Evolutionary conservation across 2,888 invertebrate species (phyloP), one percentile per base, ranked within the genome.

Genomic region (Dynastes grantii): DNA sequence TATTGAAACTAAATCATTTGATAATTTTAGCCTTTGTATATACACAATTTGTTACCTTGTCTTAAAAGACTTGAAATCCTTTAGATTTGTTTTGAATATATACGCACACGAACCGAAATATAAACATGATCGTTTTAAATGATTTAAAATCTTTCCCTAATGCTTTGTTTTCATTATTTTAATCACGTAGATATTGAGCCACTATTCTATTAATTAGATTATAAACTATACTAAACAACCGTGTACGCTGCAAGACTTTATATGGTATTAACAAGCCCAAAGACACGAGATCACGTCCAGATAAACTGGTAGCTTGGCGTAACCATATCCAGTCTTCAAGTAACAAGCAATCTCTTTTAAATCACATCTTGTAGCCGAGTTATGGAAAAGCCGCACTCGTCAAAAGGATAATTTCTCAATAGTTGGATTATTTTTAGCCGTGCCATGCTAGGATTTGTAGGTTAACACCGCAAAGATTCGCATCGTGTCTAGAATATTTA

Each of bases 281-380:
- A 49, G 27, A 68, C 55, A n/a, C 22, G 67, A 27, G 9, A 29
- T 37, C 32, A 16, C 45, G 45, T 45, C 45, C 45, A 45, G 45
- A 45, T 45, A 45, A 45, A 45, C 45, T 45, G 45, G 45, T 51
- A 70, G 16, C 55, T 70, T 32, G 70, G 13, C 53, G 11, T 51
- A 32, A 53, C 70, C 70, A 70, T 70, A 70, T 70, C 49, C 16
- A 32, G 70, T 27, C 53, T 55, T 55, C 22, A 22, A 53, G 6
- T 22, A 6, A 58, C 6, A 58, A 58, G 55, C 55, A 2, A 58
- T 4, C 3, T 63, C 2, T 13, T 13, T 27, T 2, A 13, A 27
- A 63, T 32, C 8, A 1, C 6, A 63, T 32, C 63, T 6, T 32
- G 11, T 1, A 32, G 9, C 9, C 32, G 13, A 9, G 13, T 13